These are phyloP conservation scores for Tychaedon coryphoeus DNA, from an alignment of 2,113 vertebrate genomes.

Conservation along the genomic window DNA sequence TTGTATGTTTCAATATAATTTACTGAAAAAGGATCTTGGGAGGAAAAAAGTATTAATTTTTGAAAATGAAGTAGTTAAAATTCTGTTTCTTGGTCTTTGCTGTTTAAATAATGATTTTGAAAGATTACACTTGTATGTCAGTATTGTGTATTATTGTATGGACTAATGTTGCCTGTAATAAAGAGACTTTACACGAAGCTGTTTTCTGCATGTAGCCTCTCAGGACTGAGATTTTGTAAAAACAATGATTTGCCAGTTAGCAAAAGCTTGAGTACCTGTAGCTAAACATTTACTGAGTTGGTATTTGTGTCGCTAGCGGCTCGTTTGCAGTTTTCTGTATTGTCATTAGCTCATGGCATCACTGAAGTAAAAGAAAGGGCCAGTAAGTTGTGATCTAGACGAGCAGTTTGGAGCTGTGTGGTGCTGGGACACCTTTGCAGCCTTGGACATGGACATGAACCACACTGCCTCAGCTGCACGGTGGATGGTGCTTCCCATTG, in stretches of 20 bases:
- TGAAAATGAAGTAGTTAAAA: conserved; percentile 75
- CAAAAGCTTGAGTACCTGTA: conserved; percentile 29
- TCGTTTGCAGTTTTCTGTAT: neutral
- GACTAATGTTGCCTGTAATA: conserved; percentile 83
- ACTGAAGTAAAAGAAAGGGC: neutral
- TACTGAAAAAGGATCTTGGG: conserved; percentile 72
- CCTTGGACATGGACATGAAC: neutral
- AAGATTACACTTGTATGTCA: conserved; percentile 79
- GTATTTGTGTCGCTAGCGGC: neutral
- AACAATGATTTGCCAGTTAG: neutral
- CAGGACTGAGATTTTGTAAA: conserved; percentile 39
- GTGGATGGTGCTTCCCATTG: neutral
- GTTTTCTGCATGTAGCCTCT: conserved; percentile 50
- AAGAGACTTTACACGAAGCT: conserved; percentile 75
- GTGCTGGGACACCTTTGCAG: neutral
- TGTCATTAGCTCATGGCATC: neutral
- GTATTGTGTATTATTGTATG: conserved; percentile 79
- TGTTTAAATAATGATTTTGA: conserved; percentile 78
- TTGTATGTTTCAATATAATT: conserved; percentile 79
- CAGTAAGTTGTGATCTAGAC: neutral
- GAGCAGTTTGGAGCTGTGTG: neutral
- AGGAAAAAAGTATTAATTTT: conserved; percentile 75
- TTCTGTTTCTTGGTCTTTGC: conserved; percentile 78
- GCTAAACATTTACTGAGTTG: neutral
- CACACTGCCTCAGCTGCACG: neutral